These are phyloP conservation scores for Protophormia terraenovae DNA, from an alignment of 2,888 invertebrate species.

Conservation along the genomic window DNA sequence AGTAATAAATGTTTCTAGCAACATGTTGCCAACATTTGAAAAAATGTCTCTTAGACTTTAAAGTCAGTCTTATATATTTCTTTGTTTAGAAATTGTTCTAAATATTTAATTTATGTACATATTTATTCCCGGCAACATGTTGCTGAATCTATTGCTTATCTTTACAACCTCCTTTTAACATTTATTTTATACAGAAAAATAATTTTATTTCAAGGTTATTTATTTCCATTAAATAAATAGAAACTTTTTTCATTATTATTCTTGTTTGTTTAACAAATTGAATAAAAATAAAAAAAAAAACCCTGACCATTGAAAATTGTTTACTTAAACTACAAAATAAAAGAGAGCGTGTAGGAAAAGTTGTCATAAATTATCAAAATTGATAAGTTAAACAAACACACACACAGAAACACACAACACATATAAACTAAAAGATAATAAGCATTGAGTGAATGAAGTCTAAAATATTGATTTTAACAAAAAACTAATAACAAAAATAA, in stretches of 20 bases:
- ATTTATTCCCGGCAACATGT: too few species aligned
- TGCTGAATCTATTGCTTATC: too few species aligned
- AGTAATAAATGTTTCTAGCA: conserved; percentile 6
- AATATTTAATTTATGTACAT: too few species aligned
- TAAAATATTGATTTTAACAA: conserved; percentile 8
- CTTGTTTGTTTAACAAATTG: too few species aligned
- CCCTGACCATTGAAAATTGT: not conserved
- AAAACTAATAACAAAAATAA: not conserved
- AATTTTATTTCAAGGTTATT: not conserved
- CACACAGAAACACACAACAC: not conserved
- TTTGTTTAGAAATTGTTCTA: too few species aligned
- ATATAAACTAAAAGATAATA: not conserved
- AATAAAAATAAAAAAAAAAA: not conserved
- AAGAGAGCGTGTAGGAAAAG: not conserved
- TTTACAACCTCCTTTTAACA: too few species aligned
- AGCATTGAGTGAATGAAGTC: not conserved
- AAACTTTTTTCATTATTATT: not conserved
- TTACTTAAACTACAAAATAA: not conserved
- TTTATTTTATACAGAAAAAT: not conserved
- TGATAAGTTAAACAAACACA: conserved; percentile 4
- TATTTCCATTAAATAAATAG: not conserved
- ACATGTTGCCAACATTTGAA: not conserved
- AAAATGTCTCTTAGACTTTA: too few species aligned
- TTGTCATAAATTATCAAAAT: conserved; percentile 3
- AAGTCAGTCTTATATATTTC: too few species aligned